These are phyloP conservation scores for Canis aureus DNA, from an alignment of 2,113 vertebrate species.

Conservation along the genomic window DNA sequence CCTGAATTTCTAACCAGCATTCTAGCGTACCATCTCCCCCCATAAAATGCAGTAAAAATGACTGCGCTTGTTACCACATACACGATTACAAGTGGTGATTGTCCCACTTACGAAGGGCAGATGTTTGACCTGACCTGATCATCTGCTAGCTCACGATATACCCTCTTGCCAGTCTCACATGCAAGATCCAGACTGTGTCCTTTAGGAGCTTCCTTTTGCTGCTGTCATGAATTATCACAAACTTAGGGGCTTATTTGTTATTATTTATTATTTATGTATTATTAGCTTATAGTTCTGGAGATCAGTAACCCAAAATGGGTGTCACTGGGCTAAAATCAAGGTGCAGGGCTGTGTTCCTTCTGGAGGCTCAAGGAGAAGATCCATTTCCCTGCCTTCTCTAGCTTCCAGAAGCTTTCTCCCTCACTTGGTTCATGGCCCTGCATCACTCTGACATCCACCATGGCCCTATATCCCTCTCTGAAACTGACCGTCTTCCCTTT, in stretches of 20 bases:
- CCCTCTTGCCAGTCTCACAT: neutral
- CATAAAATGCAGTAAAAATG: neutral
- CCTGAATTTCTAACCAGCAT: neutral
- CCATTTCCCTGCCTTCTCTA: neutral
- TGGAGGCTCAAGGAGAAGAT: neutral
- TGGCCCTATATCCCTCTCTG: neutral
- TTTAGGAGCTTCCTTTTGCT: neutral
- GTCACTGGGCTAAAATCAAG: neutral
- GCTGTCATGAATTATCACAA: neutral
- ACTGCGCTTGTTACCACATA: neutral
- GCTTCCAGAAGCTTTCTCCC: neutral
- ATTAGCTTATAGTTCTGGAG: neutral
- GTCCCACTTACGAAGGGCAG: neutral
- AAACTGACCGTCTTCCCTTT: neutral
- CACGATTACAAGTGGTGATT: neutral
- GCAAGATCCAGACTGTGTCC: neutral
- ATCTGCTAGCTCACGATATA: neutral
- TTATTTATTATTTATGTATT: no score
- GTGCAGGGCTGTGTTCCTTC: neutral
- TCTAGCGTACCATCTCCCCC: neutral
- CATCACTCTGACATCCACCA: neutral
- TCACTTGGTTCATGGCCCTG: neutral
- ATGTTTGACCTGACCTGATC: neutral
- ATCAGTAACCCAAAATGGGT: neutral
- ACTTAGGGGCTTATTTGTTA: neutral